Conservation (phyloP, 37 sponge, comb jelly and placozoan species). For the Theonella swinhoei region DNA sequence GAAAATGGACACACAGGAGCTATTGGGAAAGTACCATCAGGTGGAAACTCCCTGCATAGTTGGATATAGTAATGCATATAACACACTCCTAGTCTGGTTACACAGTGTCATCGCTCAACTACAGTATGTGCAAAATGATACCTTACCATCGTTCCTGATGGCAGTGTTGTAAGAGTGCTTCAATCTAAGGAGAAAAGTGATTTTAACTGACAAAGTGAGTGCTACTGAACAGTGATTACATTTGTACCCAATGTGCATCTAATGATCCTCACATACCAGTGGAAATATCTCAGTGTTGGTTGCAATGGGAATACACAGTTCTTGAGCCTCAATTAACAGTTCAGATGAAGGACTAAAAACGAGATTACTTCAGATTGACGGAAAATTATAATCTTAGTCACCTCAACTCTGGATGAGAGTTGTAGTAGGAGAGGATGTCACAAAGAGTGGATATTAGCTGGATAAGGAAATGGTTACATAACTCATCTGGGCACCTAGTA, state of each 20-base stretch:
- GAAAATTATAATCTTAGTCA: neutral
- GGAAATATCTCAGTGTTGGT: neutral
- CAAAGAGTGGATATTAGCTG: neutral
- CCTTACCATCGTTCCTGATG: neutral
- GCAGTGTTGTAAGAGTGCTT: neutral
- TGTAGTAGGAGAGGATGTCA: neutral
- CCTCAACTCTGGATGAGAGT: neutral
- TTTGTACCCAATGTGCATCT: too few species aligned
- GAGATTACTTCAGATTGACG: neutral
- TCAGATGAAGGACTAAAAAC: neutral
- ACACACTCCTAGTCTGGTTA: too few species aligned
- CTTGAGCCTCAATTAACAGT: neutral
- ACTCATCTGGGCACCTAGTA: too few species aligned
- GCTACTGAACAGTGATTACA: too few species aligned
- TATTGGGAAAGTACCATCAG: neutral
- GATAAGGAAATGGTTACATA: neutral
- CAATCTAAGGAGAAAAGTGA: neutral
- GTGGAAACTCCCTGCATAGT: neutral
- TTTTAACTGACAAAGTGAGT: neutral
- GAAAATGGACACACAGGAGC: neutral
- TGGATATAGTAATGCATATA: too few species aligned
- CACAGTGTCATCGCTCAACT: neutral
- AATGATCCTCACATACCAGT: neutral
- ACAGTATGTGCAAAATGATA: neutral
- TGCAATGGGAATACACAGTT: neutral